Conservation (phyloP, 1,140 invertebrate genomes). For the Nasonia giraulti region DNA sequence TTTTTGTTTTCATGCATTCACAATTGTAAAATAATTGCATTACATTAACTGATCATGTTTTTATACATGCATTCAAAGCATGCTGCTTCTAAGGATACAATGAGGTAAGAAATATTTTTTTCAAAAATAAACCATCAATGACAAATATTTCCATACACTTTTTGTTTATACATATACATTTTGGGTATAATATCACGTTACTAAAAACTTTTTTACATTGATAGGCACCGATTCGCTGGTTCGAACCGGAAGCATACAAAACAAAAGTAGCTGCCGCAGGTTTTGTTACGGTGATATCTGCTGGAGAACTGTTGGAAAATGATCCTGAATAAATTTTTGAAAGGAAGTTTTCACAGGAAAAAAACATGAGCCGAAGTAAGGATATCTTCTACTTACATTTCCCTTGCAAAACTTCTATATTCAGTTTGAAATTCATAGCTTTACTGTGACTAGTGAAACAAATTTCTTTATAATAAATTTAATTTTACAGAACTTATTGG, state of each 20-base stretch:
- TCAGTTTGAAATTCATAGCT: neutral
- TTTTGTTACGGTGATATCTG: conserved; percentile 67
- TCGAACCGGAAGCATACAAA: conserved; percentile 74
- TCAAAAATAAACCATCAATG: neutral
- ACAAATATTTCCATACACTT: neutral
- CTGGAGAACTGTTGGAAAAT: conserved; percentile 64
- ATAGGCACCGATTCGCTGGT: conserved; percentile 74
- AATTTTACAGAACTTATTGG: conserved; percentile 40
- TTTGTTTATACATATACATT: neutral
- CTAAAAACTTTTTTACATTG: conserved; percentile 19
- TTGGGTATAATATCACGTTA: neutral
- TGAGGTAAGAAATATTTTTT: conserved; percentile 59
- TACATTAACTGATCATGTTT: conserved; percentile 24
- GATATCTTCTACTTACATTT: neutral
- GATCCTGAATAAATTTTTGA: conserved; percentile 66
- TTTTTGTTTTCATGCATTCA: conserved; percentile 7
- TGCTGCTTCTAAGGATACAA: conserved; percentile 61
- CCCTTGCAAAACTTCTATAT: neutral
- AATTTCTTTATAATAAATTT: neutral
- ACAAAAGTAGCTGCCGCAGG: conserved; percentile 70
- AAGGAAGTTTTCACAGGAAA: conserved; percentile 22
- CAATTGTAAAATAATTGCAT: conserved; percentile 1
- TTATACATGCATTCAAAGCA: conserved; percentile 59
- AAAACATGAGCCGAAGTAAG: conserved; percentile 10
- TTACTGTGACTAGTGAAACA: neutral